Evolutionary conservation across 2,888 invertebrate genomes (phyloP).

Genomic region (Lithophane socia): DNA sequence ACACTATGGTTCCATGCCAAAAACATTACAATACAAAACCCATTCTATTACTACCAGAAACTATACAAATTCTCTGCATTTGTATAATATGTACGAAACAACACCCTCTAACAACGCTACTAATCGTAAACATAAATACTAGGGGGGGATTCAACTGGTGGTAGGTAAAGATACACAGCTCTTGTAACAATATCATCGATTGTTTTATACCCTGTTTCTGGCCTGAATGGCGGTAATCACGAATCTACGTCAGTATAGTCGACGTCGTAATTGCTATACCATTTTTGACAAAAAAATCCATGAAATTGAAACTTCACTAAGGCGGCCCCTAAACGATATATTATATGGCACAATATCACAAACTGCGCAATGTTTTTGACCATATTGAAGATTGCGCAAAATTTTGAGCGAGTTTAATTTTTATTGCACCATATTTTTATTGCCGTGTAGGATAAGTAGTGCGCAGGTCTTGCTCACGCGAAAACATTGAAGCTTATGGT

Average conservation of each 20-base stretch:
- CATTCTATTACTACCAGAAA: slow-evolving; percentile 36
- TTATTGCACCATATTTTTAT: too few species aligned
- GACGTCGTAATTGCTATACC: background rate
- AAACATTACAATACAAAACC: slow-evolving; percentile 40
- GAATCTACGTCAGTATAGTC: slow-evolving; percentile 6
- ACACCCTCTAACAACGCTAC: slow-evolving; percentile 51
- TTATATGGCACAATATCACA: too few species aligned
- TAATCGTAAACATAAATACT: slow-evolving; percentile 65
- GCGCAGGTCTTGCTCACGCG: too few species aligned
- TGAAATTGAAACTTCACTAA: background rate
- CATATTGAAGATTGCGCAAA: too few species aligned
- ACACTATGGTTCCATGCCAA: slow-evolving; percentile 24
- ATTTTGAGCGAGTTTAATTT: too few species aligned
- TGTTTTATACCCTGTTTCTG: slow-evolving; percentile 22
- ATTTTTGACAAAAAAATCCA: background rate
- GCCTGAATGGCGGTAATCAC: slow-evolving; percentile 41
- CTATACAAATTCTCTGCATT: slow-evolving; percentile 38
- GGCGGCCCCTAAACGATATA: too few species aligned
- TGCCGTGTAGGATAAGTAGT: too few species aligned
- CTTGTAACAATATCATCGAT: slow-evolving; percentile 39
- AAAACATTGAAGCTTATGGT: too few species aligned
- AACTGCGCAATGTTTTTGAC: too few species aligned
- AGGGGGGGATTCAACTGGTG: slow-evolving; percentile 59
- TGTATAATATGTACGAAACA: slow-evolving; percentile 48
- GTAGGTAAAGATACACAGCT: slow-evolving; percentile 37